These are phyloP conservation scores for Dolichomitus sp. DNA, from an alignment of 2,888 invertebrate species.

Conservation along the genomic window DNA sequence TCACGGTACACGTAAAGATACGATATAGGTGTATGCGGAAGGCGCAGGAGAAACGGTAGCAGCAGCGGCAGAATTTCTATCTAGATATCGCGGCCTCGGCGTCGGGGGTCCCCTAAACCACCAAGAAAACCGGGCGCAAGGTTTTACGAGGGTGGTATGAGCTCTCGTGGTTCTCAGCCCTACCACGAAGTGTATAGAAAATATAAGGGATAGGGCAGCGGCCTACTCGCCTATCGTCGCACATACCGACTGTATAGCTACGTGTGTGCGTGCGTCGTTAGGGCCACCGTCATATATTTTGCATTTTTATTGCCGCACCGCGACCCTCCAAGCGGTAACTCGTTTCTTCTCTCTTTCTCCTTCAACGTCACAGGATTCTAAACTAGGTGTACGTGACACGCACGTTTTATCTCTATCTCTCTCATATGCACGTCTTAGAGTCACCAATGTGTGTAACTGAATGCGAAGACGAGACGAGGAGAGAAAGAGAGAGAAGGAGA, in stretches of 20 bases:
- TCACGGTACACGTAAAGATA: constrained; percentile 45
- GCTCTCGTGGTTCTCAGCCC: constrained; percentile 50
- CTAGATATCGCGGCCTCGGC: constrained; percentile 67
- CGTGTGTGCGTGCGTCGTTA: constrained; percentile 75
- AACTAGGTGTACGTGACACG: constrained; percentile 39
- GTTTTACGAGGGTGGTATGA: constrained; percentile 73
- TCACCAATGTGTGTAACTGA: not conserved
- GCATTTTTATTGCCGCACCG: constrained; percentile 81
- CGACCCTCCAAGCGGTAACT: constrained; percentile 67
- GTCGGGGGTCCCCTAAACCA: constrained; percentile 63
- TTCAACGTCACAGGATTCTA: constrained; percentile 23
- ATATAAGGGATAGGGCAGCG: constrained; percentile 49
- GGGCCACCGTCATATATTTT: constrained; percentile 78
- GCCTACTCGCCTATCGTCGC: constrained; percentile 18
- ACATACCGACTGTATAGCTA: not conserved
- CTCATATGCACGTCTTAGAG: constrained; percentile 23
- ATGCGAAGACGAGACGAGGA: constrained; percentile 34
- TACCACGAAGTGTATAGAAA: constrained; percentile 34
- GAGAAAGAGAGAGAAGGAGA: constrained; percentile 37
- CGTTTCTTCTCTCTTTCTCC: not conserved
- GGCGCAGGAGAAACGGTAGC: constrained; percentile 30
- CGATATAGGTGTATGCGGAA: constrained; percentile 31
- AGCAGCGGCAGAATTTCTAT: constrained; percentile 60
- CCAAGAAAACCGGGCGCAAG: constrained; percentile 58
- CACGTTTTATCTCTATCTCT: constrained; percentile 23